Base-by-base conservation (phyloP, 2,113 vertebrate species). In the Sphyrna mokarran region DNA sequence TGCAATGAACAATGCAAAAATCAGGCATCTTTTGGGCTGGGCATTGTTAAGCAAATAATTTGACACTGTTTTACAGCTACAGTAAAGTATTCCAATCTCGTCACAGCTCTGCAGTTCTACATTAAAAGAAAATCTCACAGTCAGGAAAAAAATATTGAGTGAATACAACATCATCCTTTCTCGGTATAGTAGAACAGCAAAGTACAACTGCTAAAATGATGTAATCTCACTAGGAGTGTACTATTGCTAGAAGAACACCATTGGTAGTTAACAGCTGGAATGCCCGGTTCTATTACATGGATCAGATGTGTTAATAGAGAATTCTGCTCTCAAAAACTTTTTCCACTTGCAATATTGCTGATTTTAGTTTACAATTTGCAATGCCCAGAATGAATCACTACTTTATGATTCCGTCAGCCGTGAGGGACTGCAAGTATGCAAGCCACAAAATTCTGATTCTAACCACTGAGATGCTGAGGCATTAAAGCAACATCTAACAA, bases 341-440 rank as follows among this genome's bases (percentile, higher is more conserved):
- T 93, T 66, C 33, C 61, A 66, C 23, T 93, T 93, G 61, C 61
- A 93, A 68, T 91, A 91, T 63, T 91, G 54, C 13, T 91, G 89
- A 37, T 93, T 93, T 93, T 33, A 58, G 63, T 66, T 93, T 40
- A 93, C 61, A 66, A 68, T 37, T 18, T 37, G 89, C 33, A 66
- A 37, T 93, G 89, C 33, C 58, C 89, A 93, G 58, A 93, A 66
- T 93, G 66, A 68, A 93, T 10, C 18, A n/a, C 89, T 63, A 93
- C 58, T 93, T 37, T 66, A 33, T 93, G n/a, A 66, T 93, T 66
- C 68, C 40, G 61, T 40, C 61, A 66, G 61, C 18, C n/a, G 8
- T 22, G 89, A 93, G 89, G 26, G 89, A 66, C 26, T 66, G n/a
- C 33, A 66, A 16, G 89, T 33, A 66, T 37, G 29, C 33, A 8